Percentiles rank a stretch among this genome's conserved stretches.
Conservation (phyloP, 2,797 vertebrate genomes). For the Diplodus sargus region DNA sequence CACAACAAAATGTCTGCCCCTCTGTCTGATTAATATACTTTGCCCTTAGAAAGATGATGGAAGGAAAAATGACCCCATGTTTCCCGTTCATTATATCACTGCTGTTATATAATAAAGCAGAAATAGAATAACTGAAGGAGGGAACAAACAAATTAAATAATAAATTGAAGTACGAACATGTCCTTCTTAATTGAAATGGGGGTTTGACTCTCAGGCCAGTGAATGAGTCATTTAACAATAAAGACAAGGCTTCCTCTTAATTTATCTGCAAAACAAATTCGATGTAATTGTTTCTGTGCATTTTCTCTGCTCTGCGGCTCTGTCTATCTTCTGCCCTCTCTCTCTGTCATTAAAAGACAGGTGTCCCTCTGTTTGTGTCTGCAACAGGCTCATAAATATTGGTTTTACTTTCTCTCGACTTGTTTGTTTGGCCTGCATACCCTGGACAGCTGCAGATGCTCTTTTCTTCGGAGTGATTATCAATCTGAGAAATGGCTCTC, state of each 20-base stretch:
- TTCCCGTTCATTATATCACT: slow-evolving; percentile 25
- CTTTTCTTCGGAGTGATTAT: slow-evolving; percentile 62
- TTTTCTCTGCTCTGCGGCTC: background rate
- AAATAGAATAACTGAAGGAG: slow-evolving; percentile 26
- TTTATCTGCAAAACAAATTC: slow-evolving; percentile 16
- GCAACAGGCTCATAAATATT: slow-evolving; percentile 43
- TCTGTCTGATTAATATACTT: slow-evolving; percentile 9
- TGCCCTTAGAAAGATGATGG: background rate
- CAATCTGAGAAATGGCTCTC: slow-evolving; percentile 54
- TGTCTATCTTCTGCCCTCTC: background rate
- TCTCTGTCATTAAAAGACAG: slow-evolving; percentile 35
- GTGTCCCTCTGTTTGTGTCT: slow-evolving; percentile 28
- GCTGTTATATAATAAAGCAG: slow-evolving; percentile 21
- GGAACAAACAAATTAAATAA: slow-evolving; percentile 32
- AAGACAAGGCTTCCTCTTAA: slow-evolving; percentile 15
- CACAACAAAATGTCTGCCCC: background rate
- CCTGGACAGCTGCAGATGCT: slow-evolving; percentile 55
- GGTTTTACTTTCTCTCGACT: slow-evolving; percentile 36
- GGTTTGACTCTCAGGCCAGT: slow-evolving; percentile 22
- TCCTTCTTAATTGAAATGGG: slow-evolving; percentile 46
- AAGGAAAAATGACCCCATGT: slow-evolving; percentile 23
- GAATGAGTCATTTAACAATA: slow-evolving; percentile 15
- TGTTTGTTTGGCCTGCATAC: slow-evolving; percentile 59
- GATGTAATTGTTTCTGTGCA: background rate
- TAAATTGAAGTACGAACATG: slow-evolving; percentile 31